phyloP scores from a whole-genome alignment of 1,140 invertebrate species.

The Drosophila bifasciata region DNA sequence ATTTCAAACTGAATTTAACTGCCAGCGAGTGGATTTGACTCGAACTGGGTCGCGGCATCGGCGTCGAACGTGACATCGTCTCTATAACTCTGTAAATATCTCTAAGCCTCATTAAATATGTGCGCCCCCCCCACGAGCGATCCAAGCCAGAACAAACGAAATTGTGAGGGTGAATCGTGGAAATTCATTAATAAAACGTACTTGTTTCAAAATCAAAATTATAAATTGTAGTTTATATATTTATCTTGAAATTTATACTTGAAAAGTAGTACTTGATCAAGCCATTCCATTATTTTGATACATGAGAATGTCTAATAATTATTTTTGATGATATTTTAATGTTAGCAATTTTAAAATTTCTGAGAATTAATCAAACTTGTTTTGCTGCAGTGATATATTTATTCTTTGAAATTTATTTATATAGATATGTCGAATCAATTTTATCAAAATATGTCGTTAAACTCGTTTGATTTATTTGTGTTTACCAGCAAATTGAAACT shows the following conservation, averaged over 20 bases:
- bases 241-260: too few species aligned
- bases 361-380: too few species aligned
- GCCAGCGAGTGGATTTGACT: constrained; percentile 25
- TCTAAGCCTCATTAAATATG: constrained; percentile 69
- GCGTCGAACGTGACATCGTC: not conserved
- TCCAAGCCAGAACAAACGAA: constrained; percentile 57
- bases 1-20: constrained; percentile 76
- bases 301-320: too few species aligned
- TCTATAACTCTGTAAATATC: constrained; percentile 71
- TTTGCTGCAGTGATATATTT: too few species aligned
- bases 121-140: constrained; percentile 49
- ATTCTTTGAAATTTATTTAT: too few species aligned
- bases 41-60: constrained; percentile 17
- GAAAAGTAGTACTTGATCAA: too few species aligned
- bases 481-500: not conserved
- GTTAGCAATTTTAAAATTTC: too few species aligned
- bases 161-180: constrained; percentile 66
- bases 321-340: too few species aligned
- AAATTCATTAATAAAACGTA: constrained; percentile 74
- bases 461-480: too few species aligned
- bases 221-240: not conserved
- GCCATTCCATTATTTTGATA: too few species aligned
- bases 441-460: too few species aligned
- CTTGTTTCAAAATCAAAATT: constrained; percentile 73
- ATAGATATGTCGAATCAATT: too few species aligned